A percentile compares a stretch with the other conserved stretches of the same genome.
Evolutionary conservation across 2,113 vertebrate species (phyloP).

Genomic region (Saimiri boliviensis): DNA sequence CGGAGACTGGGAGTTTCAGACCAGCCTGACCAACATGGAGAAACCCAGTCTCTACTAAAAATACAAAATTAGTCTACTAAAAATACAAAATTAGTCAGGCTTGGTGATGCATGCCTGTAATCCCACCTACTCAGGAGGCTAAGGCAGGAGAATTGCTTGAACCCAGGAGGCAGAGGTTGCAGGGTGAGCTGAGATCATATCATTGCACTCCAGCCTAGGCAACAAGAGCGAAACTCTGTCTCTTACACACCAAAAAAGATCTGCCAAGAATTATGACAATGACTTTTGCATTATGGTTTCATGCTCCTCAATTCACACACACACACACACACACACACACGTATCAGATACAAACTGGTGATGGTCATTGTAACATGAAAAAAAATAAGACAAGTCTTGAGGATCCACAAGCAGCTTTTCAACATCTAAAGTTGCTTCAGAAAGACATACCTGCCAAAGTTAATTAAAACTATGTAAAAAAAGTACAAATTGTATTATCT

Average conservation of each 20-base stretch:
- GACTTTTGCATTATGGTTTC: constrained; percentile 48
- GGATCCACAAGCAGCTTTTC: constrained; percentile 53
- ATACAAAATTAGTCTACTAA: too few species aligned
- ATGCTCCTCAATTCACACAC: constrained; percentile 32
- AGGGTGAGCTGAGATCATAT: too few species aligned
- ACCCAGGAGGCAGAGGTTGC: too few species aligned
- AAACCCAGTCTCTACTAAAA: too few species aligned
- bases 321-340: background rate
- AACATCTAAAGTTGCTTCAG: constrained; percentile 43
- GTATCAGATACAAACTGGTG: background rate
- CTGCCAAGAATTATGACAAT: constrained; percentile 60
- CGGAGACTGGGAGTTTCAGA: too few species aligned
- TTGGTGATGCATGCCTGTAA: too few species aligned
- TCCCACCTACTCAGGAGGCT: too few species aligned
- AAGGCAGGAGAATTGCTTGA: too few species aligned
- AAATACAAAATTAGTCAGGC: too few species aligned
- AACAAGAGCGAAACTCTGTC: too few species aligned
- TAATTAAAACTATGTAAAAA: constrained; percentile 69
- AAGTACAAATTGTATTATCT: constrained; percentile 53
- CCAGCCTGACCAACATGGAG: too few species aligned
- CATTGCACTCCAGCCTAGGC: too few species aligned
- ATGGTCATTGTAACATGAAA: constrained; percentile 49
- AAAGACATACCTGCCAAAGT: constrained; percentile 64
- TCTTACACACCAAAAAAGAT: background rate
- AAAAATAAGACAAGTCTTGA: constrained; percentile 51